A percentile compares a stretch with the other conserved stretches of the same genome.
Conservation (phyloP, 2,113 vertebrate genomes). For the Pterocles gutturalis region DNA sequence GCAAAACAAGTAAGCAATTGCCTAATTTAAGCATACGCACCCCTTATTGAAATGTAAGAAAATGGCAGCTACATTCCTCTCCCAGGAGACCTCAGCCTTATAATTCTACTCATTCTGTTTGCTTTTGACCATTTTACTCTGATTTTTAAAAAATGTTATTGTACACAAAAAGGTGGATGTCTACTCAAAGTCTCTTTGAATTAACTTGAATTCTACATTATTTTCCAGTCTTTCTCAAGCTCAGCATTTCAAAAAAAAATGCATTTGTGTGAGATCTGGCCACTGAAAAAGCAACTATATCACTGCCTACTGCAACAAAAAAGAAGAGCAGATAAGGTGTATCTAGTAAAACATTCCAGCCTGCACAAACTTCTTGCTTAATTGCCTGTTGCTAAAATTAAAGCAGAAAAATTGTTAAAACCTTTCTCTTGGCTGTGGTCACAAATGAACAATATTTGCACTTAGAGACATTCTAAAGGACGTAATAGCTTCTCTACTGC, state of each 20-base stretch:
- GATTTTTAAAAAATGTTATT: not conserved
- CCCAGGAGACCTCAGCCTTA: not conserved
- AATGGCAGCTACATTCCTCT: not conserved
- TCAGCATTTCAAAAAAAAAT: not conserved
- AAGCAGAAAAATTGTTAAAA: not conserved
- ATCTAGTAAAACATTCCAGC: not conserved
- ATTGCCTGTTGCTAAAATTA: not conserved
- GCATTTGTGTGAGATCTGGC: not conserved
- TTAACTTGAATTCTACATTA: not conserved
- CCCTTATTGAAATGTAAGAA: not conserved
- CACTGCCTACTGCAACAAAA: not conserved
- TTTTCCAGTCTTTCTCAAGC: not conserved
- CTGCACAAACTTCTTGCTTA: not conserved
- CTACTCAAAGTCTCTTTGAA: not conserved
- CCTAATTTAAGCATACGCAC: not conserved
- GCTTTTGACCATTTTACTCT: not conserved
- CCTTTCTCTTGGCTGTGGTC: not conserved
- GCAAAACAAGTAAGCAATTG: not conserved
- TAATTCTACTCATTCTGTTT: not conserved
- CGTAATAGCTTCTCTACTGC: not conserved
- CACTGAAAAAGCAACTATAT: not conserved
- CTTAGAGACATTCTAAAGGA: not conserved
- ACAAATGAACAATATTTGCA: not conserved
- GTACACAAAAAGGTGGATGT: not conserved
- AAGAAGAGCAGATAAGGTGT: not conserved